phyloP scores from a whole-genome alignment of 2,797 vertebrate genomes.

The Phataginus tetradactyla region DNA sequence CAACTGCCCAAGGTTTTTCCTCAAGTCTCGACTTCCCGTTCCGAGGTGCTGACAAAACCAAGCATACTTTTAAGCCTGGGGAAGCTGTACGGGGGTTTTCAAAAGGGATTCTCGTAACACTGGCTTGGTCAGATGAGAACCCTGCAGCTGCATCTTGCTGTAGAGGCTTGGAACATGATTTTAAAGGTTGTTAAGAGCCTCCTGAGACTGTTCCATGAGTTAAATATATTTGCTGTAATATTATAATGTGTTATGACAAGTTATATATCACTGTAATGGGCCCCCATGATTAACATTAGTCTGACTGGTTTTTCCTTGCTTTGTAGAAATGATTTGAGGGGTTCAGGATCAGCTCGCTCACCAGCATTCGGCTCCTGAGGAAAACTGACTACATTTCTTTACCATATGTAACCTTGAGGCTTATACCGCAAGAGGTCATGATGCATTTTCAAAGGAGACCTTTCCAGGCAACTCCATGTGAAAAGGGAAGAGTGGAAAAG shows the following conservation, averaged over 20 bases:
- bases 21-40: conserved; percentile 69
- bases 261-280: conserved; percentile 64
- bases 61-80: conserved; percentile 45
- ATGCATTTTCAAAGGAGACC: neutral
- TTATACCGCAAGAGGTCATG: neutral
- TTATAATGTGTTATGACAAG: conserved; percentile 76
- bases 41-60: conserved; percentile 75
- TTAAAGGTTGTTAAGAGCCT: conserved; percentile 66
- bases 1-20: conserved; percentile 57
- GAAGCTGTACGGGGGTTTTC: neutral
- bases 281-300: conserved; percentile 62
- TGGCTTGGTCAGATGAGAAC: conserved; percentile 23
- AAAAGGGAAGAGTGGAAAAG: neutral
- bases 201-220: conserved; percentile 56
- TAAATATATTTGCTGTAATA: conserved; percentile 70
- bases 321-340: neutral
- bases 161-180: neutral
- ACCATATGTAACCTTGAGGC: neutral
- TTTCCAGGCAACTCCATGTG: neutral
- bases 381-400: conserved; percentile 21
- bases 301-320: neutral
- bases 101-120: neutral
- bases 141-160: neutral
- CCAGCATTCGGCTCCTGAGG: neutral
- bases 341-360: neutral